Evolutionary conservation across 2,888 invertebrate genomes (phyloP).

Genomic region (Leptothorax acervorum): DNA sequence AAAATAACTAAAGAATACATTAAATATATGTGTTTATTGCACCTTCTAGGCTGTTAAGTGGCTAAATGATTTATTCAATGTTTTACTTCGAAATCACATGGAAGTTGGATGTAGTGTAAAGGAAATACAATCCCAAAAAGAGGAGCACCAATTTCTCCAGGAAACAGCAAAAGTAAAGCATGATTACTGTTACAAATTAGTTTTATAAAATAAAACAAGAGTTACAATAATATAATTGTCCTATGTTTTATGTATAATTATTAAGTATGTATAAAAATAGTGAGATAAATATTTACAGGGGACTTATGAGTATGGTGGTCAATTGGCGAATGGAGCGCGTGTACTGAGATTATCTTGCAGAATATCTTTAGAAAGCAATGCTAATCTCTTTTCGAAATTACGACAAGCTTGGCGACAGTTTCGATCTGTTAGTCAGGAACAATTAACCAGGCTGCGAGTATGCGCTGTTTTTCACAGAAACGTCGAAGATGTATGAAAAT

Average conservation of each 20-base stretch:
- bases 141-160: constrained; percentile 91
- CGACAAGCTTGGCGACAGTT: constrained; percentile 90
- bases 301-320: constrained; percentile 93
- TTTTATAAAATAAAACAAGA: neutral
- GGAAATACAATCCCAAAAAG: constrained; percentile 92
- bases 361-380: constrained; percentile 88
- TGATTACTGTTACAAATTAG: neutral
- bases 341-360: constrained; percentile 91
- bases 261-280: neutral
- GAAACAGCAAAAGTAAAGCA: constrained; percentile 91
- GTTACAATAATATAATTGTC: neutral
- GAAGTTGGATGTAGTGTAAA: constrained; percentile 91
- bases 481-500: constrained; percentile 80
- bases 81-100: constrained; percentile 89
- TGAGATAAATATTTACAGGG: constrained; percentile 86
- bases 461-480: constrained; percentile 92
- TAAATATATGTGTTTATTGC: neutral
- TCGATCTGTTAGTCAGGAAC: constrained; percentile 90
- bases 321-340: constrained; percentile 91
- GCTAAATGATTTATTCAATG: constrained; percentile 91
- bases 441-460: constrained; percentile 91
- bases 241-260: neutral
- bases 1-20: neutral
- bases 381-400: constrained; percentile 87
- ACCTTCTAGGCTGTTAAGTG: constrained; percentile 89